A percentile compares a stretch with the other conserved stretches of the same genome.
These are phyloP conservation scores for Tuberolachnus salignus DNA, from an alignment of 2,888 invertebrate genomes.

Conservation along the genomic window DNA sequence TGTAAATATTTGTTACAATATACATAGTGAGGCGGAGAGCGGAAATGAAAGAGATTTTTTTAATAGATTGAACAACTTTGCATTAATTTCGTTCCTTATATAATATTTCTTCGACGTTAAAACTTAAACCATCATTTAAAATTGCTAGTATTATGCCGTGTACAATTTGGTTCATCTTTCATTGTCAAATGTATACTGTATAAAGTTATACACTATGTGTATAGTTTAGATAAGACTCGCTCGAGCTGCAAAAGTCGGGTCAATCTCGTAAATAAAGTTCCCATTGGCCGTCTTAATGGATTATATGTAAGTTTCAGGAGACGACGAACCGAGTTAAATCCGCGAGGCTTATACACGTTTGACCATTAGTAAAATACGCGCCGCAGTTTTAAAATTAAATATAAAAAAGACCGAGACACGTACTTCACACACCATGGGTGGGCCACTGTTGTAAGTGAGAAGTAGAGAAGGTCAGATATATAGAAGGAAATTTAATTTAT, in stretches of 20 bases:
- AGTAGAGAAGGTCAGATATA: no score
- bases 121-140: conserved; percentile 1
- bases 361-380: not conserved
- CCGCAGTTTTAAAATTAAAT: conserved; percentile 2
- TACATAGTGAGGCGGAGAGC: not conserved
- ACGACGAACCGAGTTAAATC: conserved; percentile 1
- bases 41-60: not conserved
- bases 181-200: not conserved
- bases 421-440: no score
- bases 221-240: conserved; percentile 1
- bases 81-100: not conserved
- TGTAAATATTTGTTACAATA: not conserved
- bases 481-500: no score
- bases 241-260: not conserved
- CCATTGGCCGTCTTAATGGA: conserved; percentile 17
- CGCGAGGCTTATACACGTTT: not conserved
- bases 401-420: no score
- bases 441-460: no score
- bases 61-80: not conserved
- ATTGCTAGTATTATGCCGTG: not conserved
- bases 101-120: conserved; percentile 2
- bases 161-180: not conserved
- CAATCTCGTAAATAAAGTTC: conserved; percentile 12
- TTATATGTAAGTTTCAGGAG: not conserved
- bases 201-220: not conserved